A percentile compares a stretch with the other conserved stretches of the same genome.
Evolutionary conservation across 2,797 vertebrate species (phyloP).

Genomic region (Melanogrammus aeglefinus): DNA sequence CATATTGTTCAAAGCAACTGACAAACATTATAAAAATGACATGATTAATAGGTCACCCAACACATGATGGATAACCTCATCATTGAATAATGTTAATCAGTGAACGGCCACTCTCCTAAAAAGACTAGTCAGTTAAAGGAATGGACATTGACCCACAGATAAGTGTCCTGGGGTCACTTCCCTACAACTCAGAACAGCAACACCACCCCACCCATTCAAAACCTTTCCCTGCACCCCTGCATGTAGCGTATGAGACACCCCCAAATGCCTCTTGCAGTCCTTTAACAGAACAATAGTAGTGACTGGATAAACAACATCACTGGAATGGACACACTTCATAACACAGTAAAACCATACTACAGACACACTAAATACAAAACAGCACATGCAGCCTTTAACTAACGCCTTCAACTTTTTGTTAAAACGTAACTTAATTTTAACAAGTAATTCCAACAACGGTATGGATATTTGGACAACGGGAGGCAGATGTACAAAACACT

Average conservation of each 20-base stretch:
- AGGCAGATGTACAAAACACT: neutral
- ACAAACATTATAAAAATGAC: neutral
- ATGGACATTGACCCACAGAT: slow-evolving; percentile 46
- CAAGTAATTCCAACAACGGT: slow-evolving; percentile 14
- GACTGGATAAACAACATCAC: slow-evolving; percentile 20
- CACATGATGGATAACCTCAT: neutral
- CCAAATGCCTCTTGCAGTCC: neutral
- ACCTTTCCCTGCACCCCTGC: neutral
- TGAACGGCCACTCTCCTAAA: neutral
- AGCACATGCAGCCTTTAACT: slow-evolving; percentile 7
- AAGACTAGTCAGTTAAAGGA: neutral
- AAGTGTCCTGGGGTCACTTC: slow-evolving; percentile 35
- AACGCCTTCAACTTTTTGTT: slow-evolving; percentile 7
- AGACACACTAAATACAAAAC: slow-evolving; percentile 29
- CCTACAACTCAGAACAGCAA: slow-evolving; percentile 34
- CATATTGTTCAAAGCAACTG: neutral
- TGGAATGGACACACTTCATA: slow-evolving; percentile 25
- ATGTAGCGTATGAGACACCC: slow-evolving; percentile 18
- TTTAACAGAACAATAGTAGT: neutral
- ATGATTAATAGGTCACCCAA: neutral
- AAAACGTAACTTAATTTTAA: neutral
- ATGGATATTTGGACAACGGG: slow-evolving; percentile 13
- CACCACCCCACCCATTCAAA: slow-evolving; percentile 13
- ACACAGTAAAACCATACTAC: slow-evolving; percentile 30
- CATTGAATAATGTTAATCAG: neutral